These are phyloP conservation scores for Sphenopsis melanotis DNA, from an alignment of 2,797 vertebrate genomes.

Conservation along the genomic window DNA sequence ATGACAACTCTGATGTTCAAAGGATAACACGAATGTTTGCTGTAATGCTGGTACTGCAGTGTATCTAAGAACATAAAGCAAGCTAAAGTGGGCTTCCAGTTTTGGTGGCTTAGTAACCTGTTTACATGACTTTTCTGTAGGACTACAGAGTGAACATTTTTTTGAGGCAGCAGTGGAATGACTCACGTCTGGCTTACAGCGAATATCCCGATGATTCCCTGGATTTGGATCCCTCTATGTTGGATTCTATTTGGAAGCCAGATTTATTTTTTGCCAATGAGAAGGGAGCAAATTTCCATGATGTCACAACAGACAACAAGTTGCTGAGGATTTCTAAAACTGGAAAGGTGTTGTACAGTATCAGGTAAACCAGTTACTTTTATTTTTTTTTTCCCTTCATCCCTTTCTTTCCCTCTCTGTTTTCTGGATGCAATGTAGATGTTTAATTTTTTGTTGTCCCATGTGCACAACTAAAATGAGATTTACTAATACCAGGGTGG, in stretches of 20 bases:
- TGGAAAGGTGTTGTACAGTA: slow-evolving; percentile 95
- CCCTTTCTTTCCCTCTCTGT: not conserved
- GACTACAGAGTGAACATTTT: slow-evolving; percentile 99
- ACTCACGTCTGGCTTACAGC: slow-evolving; percentile 93
- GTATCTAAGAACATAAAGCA: not conserved
- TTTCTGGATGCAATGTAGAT: not conserved
- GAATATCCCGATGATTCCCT: slow-evolving; percentile 96
- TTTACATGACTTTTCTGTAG: slow-evolving; percentile 79
- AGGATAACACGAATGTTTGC: not conserved
- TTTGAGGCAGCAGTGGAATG: slow-evolving; percentile 97
- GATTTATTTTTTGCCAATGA: slow-evolving; percentile 99
- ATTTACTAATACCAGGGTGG: not conserved
- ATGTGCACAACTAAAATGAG: not conserved
- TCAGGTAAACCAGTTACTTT: slow-evolving; percentile 81
- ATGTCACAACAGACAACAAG: slow-evolving; percentile 98
- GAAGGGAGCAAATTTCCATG: slow-evolving; percentile 98
- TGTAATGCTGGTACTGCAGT: not conserved
- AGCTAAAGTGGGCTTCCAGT: not conserved
- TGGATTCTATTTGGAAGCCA: slow-evolving; percentile 99
- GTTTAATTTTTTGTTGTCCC: not conserved
- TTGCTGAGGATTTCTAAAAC: slow-evolving; percentile 95
- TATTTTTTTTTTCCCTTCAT: not conserved
- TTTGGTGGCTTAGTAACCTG: slow-evolving; percentile 48
- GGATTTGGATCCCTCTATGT: slow-evolving; percentile 97
- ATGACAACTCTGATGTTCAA: not conserved